phyloP scores from a whole-genome alignment of 2,888 invertebrate species.

The Hedychridium roseum region DNA sequence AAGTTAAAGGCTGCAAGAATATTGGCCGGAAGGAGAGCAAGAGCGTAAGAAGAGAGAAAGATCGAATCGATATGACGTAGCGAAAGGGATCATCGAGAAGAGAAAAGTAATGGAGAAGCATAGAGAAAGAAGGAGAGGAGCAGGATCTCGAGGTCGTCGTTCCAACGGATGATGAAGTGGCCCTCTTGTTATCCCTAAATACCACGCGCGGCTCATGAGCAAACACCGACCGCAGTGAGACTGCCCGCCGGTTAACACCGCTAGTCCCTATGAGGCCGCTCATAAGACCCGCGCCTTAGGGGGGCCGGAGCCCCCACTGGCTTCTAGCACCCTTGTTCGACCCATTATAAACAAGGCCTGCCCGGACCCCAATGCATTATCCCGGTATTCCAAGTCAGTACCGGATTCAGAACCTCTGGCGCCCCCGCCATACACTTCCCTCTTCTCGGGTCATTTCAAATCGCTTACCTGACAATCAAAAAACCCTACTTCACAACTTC shows the following conservation, averaged over 20 bases:
- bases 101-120: constrained; percentile 6
- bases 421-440: constrained; percentile 8
- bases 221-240: constrained; percentile 57
- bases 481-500: too few relatives aligned
- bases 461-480: not conserved
- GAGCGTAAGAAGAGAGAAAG: constrained; percentile 11
- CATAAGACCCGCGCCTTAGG: constrained; percentile 57
- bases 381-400: constrained; percentile 41
- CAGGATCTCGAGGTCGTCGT: constrained; percentile 43
- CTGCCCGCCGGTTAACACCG: constrained; percentile 57
- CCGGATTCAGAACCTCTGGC: constrained; percentile 32
- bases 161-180: constrained; percentile 59
- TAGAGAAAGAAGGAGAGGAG: constrained; percentile 19
- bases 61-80: constrained; percentile 3
- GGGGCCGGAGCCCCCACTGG: constrained; percentile 59
- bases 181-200: constrained; percentile 62
- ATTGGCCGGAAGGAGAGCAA: not conserved
- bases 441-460: not conserved
- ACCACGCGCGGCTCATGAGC: constrained; percentile 59
- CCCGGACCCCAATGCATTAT: constrained; percentile 56
- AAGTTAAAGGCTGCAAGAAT: too few relatives aligned
- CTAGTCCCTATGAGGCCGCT: constrained; percentile 47
- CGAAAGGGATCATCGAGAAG: constrained; percentile 11
- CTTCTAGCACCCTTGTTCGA: constrained; percentile 63
- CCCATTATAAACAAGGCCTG: constrained; percentile 61